Base-by-base conservation (phyloP, 30 jellyfish, hydroid and myxozoan genomes). In the Catostylus mosaicus region DNA sequence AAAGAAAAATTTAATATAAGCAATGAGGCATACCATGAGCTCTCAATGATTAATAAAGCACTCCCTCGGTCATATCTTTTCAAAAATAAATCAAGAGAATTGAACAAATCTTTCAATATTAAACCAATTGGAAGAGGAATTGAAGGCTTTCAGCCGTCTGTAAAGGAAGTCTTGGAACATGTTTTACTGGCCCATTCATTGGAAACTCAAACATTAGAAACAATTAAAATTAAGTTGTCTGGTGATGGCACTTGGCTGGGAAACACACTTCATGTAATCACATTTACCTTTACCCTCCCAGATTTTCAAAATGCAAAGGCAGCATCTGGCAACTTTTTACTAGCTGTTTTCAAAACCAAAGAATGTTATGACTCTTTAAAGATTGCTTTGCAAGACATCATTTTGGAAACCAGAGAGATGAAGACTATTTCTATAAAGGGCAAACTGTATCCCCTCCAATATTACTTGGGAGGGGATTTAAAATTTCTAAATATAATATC, bases 21-120 rank as follows among this genome's bases (percentile, higher is more conserved):
- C 61, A 67, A 67, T 67, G 75, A 72, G 30, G 84, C 84, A 8
- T 72, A 72, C 75, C 71, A 72, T 72, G 84, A 72, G 43, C 45
- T 72, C 2, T 20, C 71, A 4, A 30, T 43, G 52, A 72, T 72
- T 36, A 29, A 46, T 8, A 22, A n/a, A 34, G 12, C 47, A 20
- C 23, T 72, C 31, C 35, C 84, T 8, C 75, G 75, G 12, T 43
- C 84, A 6, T 11, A 72, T 24, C 22, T 50, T 18, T 14, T 36
- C n/a, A 38, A 72, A 22, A 67, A 67, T 16, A 11, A 59, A 24
- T 10, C 30, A 24, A 59, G 23, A 59, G 30, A 59, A 9, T 59
- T 59, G 23, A 50, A 50, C 40, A n/a, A 61, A 9, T 24, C 18
- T 61, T 61, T 61, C 24, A 14, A 61, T 61, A 67, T 67, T 6